phyloP scores from a whole-genome alignment of 2,113 vertebrate genomes.

The Pan troglodytes region NHGRI_mPanTro3-v2.1_pri NC_086016.1:39247001-39247500 shows the following conservation, averaged over 20 bases:
- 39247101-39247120: too few species aligned
- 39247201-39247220: background rate
- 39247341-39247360: fast-evolving
- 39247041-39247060: too few species aligned
- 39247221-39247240: background rate
- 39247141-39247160: background rate
- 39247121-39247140: background rate
- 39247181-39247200: background rate
- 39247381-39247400: fast-evolving
- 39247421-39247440: fast-evolving
- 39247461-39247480: background rate
- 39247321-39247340: fast-evolving
- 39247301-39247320: background rate
- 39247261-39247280: background rate
- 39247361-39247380: background rate
- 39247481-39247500: too few species aligned
- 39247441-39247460: background rate
- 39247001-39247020: too few species aligned
- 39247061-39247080: too few species aligned
- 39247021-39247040: too few species aligned
- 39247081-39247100: fast-evolving
- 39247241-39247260: too few species aligned
- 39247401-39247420: background rate
- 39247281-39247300: background rate
- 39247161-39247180: background rate